Evolutionary conservation across 2,113 vertebrate species (phyloP).

Genomic region (Raja brachyura): DNA sequence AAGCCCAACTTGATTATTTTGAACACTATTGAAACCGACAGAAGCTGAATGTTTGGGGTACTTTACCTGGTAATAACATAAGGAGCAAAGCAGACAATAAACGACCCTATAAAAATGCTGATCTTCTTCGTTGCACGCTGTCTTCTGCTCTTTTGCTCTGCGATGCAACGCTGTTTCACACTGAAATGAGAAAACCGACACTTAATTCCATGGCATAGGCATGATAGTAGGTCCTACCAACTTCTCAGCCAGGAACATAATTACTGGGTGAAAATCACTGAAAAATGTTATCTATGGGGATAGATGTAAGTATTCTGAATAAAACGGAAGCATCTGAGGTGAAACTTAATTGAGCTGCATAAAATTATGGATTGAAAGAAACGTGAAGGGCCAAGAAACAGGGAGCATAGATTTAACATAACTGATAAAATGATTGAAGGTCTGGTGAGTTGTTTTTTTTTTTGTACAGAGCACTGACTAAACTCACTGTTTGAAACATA

Average conservation of each 20-base stretch:
- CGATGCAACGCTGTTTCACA: conserved; percentile 65
- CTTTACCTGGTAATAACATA: conserved; percentile 65
- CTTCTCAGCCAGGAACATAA: background rate
- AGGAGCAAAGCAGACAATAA: conserved; percentile 68
- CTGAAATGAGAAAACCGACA: conserved; percentile 49
- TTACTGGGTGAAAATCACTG: background rate
- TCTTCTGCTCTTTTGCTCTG: conserved; percentile 61
- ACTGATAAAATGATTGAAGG: no score
- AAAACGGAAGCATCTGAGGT: no score
- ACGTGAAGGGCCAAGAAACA: no score
- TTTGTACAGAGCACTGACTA: no score
- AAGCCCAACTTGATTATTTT: conserved; percentile 13
- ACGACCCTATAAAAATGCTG: conserved; percentile 69
- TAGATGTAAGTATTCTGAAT: no score
- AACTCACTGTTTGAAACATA: no score
- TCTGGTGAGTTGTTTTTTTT: no score
- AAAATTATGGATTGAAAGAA: no score
- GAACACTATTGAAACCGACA: background rate
- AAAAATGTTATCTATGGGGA: no score
- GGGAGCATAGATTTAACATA: no score
- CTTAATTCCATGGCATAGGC: background rate
- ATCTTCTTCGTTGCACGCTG: conserved; percentile 66
- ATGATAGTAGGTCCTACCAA: background rate
- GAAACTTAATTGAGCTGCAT: no score
- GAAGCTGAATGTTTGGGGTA: background rate